phyloP scores from a whole-genome alignment of 2,113 vertebrate genomes.

The Rhabdornis inornatus region DNA sequence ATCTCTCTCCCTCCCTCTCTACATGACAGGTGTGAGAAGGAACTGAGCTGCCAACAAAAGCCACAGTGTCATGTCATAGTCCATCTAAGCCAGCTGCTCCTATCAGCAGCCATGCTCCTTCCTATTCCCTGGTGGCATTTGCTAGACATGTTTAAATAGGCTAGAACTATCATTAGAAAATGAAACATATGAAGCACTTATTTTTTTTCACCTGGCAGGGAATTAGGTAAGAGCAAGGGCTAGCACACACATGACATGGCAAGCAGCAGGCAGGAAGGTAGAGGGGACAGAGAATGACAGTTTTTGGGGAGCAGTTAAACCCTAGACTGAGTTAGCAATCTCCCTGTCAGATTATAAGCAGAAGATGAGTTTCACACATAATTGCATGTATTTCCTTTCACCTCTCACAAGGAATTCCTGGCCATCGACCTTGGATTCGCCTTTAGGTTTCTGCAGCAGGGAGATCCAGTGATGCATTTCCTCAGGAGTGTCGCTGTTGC shows the following conservation, averaged over 20 bases:
- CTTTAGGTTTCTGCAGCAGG: constrained; percentile 89
- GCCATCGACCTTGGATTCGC: constrained; percentile 86
- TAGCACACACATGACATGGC: background rate
- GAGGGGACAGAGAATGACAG: background rate
- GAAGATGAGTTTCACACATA: background rate
- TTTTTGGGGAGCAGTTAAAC: background rate
- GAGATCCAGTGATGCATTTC: constrained; percentile 97
- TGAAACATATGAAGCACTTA: background rate
- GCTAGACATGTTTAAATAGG: background rate
- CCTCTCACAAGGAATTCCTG: constrained; percentile 91
- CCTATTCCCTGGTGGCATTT: background rate
- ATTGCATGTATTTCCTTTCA: constrained; percentile 24
- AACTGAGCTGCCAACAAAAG: constrained; percentile 38
- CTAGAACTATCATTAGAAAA: background rate
- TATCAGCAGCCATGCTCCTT: background rate
- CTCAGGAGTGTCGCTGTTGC: constrained; percentile 89
- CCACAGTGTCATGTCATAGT: background rate
- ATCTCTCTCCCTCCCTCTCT: background rate
- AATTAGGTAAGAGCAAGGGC: background rate
- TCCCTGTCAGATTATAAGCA: background rate
- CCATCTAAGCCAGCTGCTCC: constrained; percentile 24
- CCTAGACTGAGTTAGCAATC: background rate
- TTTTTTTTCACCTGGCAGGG: background rate
- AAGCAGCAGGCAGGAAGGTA: background rate
- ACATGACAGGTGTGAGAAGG: constrained; percentile 36